A percentile compares a stretch with the other conserved stretches of the same genome.
phyloP scores from a whole-genome alignment of 2,888 invertebrate genomes.

The Dioctria linearis region DNA sequence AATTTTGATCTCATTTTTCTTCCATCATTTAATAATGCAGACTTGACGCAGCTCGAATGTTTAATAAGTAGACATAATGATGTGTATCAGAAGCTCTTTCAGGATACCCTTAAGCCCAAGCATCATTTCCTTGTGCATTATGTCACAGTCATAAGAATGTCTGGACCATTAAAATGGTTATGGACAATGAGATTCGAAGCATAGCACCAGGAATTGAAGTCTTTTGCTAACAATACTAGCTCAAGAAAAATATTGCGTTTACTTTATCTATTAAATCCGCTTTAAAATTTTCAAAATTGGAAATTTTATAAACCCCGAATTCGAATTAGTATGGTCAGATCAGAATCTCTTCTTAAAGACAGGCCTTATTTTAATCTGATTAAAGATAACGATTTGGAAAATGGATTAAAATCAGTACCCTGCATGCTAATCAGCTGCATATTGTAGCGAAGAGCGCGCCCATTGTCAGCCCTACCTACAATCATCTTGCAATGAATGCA shows the following conservation, averaged over 20 bases:
- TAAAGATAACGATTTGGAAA: neutral
- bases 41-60: neutral
- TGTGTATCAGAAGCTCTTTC: neutral
- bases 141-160: neutral
- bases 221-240: neutral
- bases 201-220: neutral
- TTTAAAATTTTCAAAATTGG: neutral
- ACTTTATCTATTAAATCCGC: neutral
- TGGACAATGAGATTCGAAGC: neutral
- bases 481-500: too few species aligned
- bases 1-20: slow-evolving; percentile 3
- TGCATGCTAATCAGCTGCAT: too few species aligned
- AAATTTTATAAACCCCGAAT: neutral
- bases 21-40: neutral
- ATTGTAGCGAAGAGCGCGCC: too few species aligned
- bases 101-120: neutral
- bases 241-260: neutral
- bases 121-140: slow-evolving; percentile 16
- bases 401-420: neutral
- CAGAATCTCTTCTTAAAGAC: neutral
- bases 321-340: neutral
- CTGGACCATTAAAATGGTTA: neutral
- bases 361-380: neutral
- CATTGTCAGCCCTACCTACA: too few species aligned
- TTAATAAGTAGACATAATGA: neutral